Evolutionary conservation across 2,113 vertebrate species (phyloP).

Genomic region (Neomonachus schauinslandi): DNA sequence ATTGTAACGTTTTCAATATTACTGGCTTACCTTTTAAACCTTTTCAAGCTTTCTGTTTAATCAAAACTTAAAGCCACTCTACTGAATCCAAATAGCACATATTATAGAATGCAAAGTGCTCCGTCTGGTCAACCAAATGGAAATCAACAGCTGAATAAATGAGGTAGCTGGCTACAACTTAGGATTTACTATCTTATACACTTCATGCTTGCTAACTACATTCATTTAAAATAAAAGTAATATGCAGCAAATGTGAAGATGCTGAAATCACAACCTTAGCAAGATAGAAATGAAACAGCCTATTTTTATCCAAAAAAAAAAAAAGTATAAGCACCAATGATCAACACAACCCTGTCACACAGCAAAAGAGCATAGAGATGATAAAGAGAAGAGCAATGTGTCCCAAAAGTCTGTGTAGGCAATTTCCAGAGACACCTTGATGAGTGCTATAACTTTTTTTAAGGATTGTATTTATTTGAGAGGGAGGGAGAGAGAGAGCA

Average conservation of each 20-base stretch:
- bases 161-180: constrained; percentile 27
- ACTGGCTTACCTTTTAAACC: constrained; percentile 39
- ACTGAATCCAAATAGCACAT: constrained; percentile 65
- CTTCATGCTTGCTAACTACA: constrained; percentile 54
- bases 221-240: constrained; percentile 43
- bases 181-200: constrained; percentile 57
- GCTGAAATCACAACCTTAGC: background rate
- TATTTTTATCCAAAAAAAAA: constrained; percentile 48
- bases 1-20: constrained; percentile 71
- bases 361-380: background rate
- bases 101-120: constrained; percentile 51
- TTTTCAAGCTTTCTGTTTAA: constrained; percentile 70
- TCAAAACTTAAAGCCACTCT: constrained; percentile 68
- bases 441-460: background rate
- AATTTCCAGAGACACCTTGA: background rate
- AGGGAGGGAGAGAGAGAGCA: background rate
- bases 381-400: background rate
- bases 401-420: background rate
- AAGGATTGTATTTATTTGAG: background rate
- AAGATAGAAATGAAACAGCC: background rate
- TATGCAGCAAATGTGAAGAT: constrained; percentile 40
- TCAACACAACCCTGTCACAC: background rate
- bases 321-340: background rate
- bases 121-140: constrained; percentile 62
- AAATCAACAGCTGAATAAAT: constrained; percentile 67